A percentile compares a stretch with the other conserved stretches of the same genome.
Evolutionary conservation across 2,797 vertebrate species (phyloP).

Genomic region (Peromyscus attwateri): DNA sequence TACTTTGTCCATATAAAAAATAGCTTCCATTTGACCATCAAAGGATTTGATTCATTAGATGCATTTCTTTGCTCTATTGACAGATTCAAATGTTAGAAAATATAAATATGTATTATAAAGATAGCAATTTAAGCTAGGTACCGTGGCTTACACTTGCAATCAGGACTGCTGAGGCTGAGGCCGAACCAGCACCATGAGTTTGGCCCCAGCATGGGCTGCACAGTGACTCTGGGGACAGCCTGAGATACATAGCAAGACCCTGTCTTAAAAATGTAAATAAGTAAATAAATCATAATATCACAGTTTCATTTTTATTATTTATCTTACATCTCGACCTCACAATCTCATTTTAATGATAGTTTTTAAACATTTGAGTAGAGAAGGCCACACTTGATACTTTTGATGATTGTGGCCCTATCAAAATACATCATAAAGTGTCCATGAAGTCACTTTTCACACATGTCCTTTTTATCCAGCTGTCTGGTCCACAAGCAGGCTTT

Average conservation of each 20-base stretch:
- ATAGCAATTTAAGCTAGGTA: neutral
- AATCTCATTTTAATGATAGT: neutral
- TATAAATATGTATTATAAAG: neutral
- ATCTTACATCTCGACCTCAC: neutral
- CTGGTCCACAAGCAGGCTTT: neutral
- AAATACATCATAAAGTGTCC: neutral
- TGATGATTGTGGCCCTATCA: neutral
- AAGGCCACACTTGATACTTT: neutral
- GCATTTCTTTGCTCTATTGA: conserved; percentile 77
- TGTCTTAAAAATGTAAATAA: neutral
- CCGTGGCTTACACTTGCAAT: neutral
- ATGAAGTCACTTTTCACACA: neutral
- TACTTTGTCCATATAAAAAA: conserved; percentile 68
- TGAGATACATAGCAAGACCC: neutral
- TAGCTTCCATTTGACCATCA: conserved; percentile 78
- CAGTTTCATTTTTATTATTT: neutral
- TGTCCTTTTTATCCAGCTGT: neutral
- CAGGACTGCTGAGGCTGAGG: neutral
- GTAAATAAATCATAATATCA: neutral
- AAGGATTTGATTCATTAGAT: conserved; percentile 79
- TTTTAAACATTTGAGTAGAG: neutral
- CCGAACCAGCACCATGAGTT: neutral
- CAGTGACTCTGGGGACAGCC: neutral
- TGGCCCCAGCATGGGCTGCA: neutral
- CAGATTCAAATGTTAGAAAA: conserved; percentile 65